Evolutionary conservation across 2,113 vertebrate genomes (phyloP), one percentile per base, ranked within the genome.

Genomic region (Acanthisitta chloris): DNA sequence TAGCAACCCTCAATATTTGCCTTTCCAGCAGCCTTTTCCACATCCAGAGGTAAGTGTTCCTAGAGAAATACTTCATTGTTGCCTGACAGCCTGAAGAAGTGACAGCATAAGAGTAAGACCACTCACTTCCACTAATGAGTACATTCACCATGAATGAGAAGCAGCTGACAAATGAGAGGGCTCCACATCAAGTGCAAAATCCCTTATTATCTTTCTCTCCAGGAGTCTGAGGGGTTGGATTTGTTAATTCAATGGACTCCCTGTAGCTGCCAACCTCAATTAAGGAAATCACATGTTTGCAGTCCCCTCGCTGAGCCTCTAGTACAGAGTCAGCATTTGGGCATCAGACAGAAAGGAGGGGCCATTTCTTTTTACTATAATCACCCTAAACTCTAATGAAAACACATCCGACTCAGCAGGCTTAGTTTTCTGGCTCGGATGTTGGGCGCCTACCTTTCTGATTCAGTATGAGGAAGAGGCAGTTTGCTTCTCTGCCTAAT

Each of bases 351-450:
- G 88, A 86, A 93, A 94, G 86, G 81, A 95, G 83, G 81, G 72
- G 94, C 71, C 90, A 23, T 81, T 87, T 95, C 90, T 92, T 95
- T 95, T 95, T 90, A 69, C 85, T 94, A 74, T 96, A 96, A 95
- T 96, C 92, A 96, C 87, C 59, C 94, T 92, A 33, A 96, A 92
- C 92, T 78, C 95, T 92, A 97, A 96, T 96, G 88, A 96, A 97
- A 97, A 96, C 94, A 96, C 81, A 86, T 95, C 81, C 62, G 18
- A 90, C 90, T 93, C 91, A 82, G 83, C 83, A 96, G 95, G 95
- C 94, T 96, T 90, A 94, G 61, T 80, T 81, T 92, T 92, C 84
- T 96, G 91, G 86, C 92, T 95, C 20, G 4, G 71, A 86, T 95
- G 69, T 79, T 74, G 70, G 54, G 71, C 0, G 38, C 83, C 90